Conservation (phyloP, 2,113 vertebrate genomes). For the Chrysemys picta region DNA sequence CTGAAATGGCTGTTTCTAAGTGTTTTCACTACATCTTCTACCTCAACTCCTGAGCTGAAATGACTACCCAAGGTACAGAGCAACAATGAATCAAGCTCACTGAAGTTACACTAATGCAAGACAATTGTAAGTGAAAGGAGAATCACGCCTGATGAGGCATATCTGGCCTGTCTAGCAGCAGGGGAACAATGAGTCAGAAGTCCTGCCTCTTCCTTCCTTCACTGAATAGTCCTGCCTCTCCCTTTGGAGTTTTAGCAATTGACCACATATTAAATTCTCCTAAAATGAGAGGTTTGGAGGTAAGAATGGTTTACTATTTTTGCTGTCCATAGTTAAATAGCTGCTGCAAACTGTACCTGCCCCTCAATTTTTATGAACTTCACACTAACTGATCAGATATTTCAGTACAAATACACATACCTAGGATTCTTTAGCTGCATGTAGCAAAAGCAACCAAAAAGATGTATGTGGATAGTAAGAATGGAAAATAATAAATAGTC, state of each 20-base stretch:
- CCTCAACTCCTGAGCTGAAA: not conserved
- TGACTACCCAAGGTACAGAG: not conserved
- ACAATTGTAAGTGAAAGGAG: not conserved
- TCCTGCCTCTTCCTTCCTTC: not conserved
- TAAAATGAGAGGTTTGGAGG: not conserved
- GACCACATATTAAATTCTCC: not conserved
- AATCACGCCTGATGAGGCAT: not conserved
- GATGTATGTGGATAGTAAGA: not conserved
- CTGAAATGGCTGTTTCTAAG: accelerated
- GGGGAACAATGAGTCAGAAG: accelerated
- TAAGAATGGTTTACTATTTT: not conserved
- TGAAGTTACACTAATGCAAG: not conserved
- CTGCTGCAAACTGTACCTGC: not conserved
- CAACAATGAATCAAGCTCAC: not conserved
- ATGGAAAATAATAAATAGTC: not conserved
- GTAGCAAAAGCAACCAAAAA: not conserved
- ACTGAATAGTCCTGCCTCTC: too few species aligned
- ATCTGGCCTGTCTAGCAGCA: accelerated
- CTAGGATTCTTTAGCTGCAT: not conserved
- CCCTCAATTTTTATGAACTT: not conserved
- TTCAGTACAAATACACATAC: not conserved
- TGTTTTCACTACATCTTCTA: not conserved
- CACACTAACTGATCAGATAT: not conserved
- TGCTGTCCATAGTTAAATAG: conserved; percentile 14
- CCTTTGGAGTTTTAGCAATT: not conserved